Evolutionary conservation across 2,797 vertebrate species (phyloP), one percentile per base, ranked within the genome.

Genomic region (Arnoldichthys spilopterus): DNA sequence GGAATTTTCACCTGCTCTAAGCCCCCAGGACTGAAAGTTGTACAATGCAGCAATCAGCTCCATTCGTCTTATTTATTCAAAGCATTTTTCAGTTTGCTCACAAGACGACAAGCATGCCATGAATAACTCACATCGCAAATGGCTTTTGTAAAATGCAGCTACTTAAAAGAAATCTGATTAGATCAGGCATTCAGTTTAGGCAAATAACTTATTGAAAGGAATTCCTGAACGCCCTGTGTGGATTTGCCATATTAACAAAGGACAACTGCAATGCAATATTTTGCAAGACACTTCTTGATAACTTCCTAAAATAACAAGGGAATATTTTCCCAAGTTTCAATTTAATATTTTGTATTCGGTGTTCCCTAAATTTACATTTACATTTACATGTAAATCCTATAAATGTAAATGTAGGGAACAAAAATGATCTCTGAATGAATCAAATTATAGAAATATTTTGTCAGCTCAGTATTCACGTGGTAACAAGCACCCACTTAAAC

Each of bases 131-230:
- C 30, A 32, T 13, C n/a, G 1, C 68, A 71, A 54, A 71, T 34
- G 18, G 18, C 28, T 70, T 53, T 70, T 34, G 11, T 53, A 18
- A 49, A 51, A 32, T 68, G 13, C 43, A 51, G 45, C 1, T 18
- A 51, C 28, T 53, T 70, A 26, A 32, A 53, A 53, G 47, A 32
- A 70, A 53, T 51, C 68, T 70, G 68, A 70, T 70, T 70, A 69
- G 8, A 53, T 18, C 30, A 13, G 28, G 18, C 12, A 1, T 71
- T 34, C 68, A 54, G 68, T 34, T 32, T 54, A 34, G 47, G 28
- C 20, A 51, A 51, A 30, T 53, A 24, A 71, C 20, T 53, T 2
- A 53, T 53, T 70, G 9, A 53, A 53, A 70, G 13, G 18, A 28
- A 22, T 28, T 43, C 22, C 30, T 43, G 43, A 67, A 6, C 1